A percentile compares a stretch with the other conserved stretches of the same genome.
These are phyloP conservation scores for Lamellibrachia luymesi DNA, from an alignment of 1,140 invertebrate genomes.

Conservation along the genomic window DNA sequence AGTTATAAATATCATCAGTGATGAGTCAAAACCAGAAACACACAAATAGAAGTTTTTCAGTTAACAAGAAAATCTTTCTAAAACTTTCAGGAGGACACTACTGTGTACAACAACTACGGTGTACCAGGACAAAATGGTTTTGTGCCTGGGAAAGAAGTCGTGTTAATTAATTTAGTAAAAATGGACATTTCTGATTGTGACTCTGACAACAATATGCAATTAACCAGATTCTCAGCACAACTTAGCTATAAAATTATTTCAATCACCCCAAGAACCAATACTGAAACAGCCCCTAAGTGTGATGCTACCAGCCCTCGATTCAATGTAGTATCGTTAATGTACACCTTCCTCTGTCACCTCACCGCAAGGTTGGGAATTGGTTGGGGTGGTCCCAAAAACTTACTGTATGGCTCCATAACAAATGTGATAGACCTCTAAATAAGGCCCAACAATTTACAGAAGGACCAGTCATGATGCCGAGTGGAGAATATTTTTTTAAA, in stretches of 20 bases:
- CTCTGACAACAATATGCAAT: background rate
- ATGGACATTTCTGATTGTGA: background rate
- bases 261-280: background rate
- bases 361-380: background rate
- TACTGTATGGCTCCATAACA: background rate
- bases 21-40: background rate
- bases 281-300: background rate
- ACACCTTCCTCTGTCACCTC: background rate
- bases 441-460: background rate
- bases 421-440: background rate
- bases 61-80: background rate
- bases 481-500: background rate
- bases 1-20: background rate
- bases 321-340: background rate
- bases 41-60: background rate
- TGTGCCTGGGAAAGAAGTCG: background rate
- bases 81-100: background rate
- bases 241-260: background rate
- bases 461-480: background rate
- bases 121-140: background rate
- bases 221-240: background rate
- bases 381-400: background rate
- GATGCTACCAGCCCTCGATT: background rate
- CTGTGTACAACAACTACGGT: too few relatives aligned
- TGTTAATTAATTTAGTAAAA: background rate